These are phyloP conservation scores for Drosophila multiciliata DNA, from an alignment of 2,888 invertebrate species.

Conservation along the genomic window DNA sequence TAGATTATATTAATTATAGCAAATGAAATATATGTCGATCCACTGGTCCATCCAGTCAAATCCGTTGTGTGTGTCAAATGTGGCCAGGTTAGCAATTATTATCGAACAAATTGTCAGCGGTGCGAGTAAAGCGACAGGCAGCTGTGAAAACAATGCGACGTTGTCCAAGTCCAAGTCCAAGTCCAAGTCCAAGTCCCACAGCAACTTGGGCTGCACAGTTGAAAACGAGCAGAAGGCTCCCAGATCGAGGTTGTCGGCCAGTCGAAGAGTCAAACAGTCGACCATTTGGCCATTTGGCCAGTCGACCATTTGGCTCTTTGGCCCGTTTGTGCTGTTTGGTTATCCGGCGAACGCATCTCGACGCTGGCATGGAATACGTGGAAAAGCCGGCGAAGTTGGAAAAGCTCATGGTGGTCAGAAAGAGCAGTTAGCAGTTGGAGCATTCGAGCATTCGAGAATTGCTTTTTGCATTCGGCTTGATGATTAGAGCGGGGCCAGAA, in stretches of 20 bases:
- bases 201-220: neutral
- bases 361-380: constrained; percentile 62
- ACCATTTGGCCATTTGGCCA: constrained; percentile 9
- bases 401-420: constrained; percentile 59
- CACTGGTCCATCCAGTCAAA: constrained; percentile 1
- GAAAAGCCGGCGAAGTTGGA: constrained; percentile 58
- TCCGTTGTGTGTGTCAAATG: constrained; percentile 73
- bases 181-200: neutral
- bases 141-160: constrained; percentile 79
- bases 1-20: neutral
- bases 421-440: constrained; percentile 13
- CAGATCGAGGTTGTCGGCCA: constrained; percentile 41
- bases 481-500: constrained; percentile 79
- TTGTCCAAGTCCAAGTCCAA: constrained; percentile 26
- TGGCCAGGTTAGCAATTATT: constrained; percentile 84
- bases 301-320: constrained; percentile 24
- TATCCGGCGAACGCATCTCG: constrained; percentile 67
- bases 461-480: constrained; percentile 55
- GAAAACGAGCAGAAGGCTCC: constrained; percentile 1
- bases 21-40: neutral
- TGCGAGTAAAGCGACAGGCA: constrained; percentile 59
- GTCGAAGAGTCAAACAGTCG: constrained; percentile 14
- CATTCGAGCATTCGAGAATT: constrained; percentile 2
- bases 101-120: constrained; percentile 85
- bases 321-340: constrained; percentile 27